Evolutionary conservation across 2,888 invertebrate genomes (phyloP).

Genomic region (Pandemis corylana): DNA sequence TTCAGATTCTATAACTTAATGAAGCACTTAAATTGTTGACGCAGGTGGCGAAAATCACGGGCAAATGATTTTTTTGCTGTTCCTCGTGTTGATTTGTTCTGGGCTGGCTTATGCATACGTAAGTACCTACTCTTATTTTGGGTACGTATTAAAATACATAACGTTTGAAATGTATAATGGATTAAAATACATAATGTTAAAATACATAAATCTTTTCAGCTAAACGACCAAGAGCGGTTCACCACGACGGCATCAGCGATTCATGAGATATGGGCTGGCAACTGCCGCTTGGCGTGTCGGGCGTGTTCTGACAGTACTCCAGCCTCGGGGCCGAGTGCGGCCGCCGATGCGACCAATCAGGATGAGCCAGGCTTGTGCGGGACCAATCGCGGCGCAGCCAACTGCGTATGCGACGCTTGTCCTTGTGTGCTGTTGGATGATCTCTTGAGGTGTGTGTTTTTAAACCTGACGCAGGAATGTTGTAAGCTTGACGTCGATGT

Average conservation of each 20-base stretch:
- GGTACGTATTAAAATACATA: no score
- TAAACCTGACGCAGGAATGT: no score
- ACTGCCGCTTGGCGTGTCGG: constrained; percentile 57
- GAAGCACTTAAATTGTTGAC: constrained; percentile 33
- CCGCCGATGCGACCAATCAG: neutral
- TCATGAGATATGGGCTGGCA: constrained; percentile 61
- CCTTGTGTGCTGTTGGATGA: constrained; percentile 59
- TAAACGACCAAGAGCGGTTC: constrained; percentile 50
- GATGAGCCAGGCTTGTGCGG: neutral
- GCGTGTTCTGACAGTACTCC: no score
- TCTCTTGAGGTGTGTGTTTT: constrained; percentile 50
- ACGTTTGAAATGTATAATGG: no score
- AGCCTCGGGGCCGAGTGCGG: no score
- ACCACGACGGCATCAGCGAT: constrained; percentile 56
- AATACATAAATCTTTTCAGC: no score
- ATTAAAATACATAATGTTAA: no score
- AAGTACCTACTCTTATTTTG: constrained; percentile 41
- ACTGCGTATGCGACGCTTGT: constrained; percentile 62
- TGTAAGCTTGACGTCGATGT: no score
- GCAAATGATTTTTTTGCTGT: constrained; percentile 58
- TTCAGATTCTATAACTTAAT: neutral
- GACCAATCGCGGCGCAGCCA: constrained; percentile 15
- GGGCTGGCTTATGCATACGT: constrained; percentile 50
- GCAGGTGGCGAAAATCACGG: constrained; percentile 53
- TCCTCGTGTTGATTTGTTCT: constrained; percentile 50